Base-by-base conservation (phyloP, 2,888 invertebrate species). In the Caenorhabditis auriculariae region DNA sequence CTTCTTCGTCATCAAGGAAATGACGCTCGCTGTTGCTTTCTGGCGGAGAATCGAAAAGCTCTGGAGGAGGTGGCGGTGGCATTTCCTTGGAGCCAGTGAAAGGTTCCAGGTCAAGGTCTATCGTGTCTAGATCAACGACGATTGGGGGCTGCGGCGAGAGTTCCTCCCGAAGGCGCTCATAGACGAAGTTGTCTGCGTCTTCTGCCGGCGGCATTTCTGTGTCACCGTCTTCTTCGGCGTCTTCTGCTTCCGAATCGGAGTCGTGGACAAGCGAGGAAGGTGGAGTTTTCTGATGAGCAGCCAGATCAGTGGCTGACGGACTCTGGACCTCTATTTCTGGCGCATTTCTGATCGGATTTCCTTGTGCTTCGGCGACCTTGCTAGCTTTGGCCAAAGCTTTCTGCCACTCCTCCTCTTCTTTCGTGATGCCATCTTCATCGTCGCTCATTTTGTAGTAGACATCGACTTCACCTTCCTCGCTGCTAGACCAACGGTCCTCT, bases 151-250 rank as follows among this genome's bases (percentile, higher is more conserved):
- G 63, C 6, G 77, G 74, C 5, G 76, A 74, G 2, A 56, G 43
- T 42, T 72, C 70, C 59, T 79, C 79, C 24, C 70, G 62, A 5
- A 79, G 65, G 45, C 77, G 65, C 47, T 79, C 75, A 57, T 79
- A 79, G 26, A 69, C 66, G 21, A 65, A 63, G n/a, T 57, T 60
- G 17, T 66, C 66, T 35, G 57, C 61, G 35, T 63, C 53, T 24
- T 50, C 55, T 3, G 54, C 54, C 9, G n/a, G n/a, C n/a, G n/a
- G n/a, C n/a, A n/a, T n/a, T n/a, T n/a, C n/a, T n/a, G n/a, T n/a
- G n/a, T n/a, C n/a, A n/a, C n/a, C n/a, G n/a, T n/a, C n/a, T n/a
- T 58, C 52, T 43, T 61, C 56, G 2, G 37, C 44, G n/a, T 63
- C 55, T 28, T 62, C 61, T 26, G 67, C 67, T 17, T 66, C 62